phyloP scores from a whole-genome alignment of 2,888 invertebrate species.

The Mimachlamys varia region DNA sequence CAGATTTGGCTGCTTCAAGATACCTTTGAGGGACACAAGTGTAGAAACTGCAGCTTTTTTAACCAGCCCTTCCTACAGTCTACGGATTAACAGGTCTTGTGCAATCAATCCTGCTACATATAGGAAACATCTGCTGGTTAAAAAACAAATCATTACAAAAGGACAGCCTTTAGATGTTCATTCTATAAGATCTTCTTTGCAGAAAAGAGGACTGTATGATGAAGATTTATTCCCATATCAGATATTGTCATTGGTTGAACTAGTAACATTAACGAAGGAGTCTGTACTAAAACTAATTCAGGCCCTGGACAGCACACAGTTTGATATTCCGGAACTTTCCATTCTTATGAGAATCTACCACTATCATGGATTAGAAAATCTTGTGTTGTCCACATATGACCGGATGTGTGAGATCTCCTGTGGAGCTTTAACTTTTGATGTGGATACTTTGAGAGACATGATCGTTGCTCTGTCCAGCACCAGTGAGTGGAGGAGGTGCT shows the following conservation, averaged over 20 bases:
- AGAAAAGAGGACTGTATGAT: not conserved
- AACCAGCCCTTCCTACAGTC: not conserved
- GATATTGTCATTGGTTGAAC: not conserved
- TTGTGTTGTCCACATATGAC: not conserved
- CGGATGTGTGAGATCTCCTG: not conserved
- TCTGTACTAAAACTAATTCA: not conserved
- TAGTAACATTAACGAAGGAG: not conserved
- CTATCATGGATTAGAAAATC: not conserved
- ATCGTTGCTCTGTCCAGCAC: not conserved
- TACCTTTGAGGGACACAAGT: not conserved
- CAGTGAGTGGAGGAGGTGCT: conserved; percentile 54
- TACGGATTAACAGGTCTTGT: not conserved
- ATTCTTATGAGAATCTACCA: not conserved
- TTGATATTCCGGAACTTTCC: not conserved
- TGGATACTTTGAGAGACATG: not conserved
- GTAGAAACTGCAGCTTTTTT: not conserved
- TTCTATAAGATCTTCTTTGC: not conserved
- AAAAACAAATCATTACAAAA: not conserved
- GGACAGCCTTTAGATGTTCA: not conserved
- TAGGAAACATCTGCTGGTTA: not conserved
- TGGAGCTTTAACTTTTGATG: not conserved
- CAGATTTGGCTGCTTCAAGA: not conserved
- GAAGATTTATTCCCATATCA: not conserved
- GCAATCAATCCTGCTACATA: not conserved
- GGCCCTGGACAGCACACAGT: not conserved